Percentiles rank a stretch among this genome's conserved stretches.
Evolutionary conservation across 35 echinoderm and acorn worm species (phyloP).

Genomic region (Apostichopus parvimensis): DNA sequence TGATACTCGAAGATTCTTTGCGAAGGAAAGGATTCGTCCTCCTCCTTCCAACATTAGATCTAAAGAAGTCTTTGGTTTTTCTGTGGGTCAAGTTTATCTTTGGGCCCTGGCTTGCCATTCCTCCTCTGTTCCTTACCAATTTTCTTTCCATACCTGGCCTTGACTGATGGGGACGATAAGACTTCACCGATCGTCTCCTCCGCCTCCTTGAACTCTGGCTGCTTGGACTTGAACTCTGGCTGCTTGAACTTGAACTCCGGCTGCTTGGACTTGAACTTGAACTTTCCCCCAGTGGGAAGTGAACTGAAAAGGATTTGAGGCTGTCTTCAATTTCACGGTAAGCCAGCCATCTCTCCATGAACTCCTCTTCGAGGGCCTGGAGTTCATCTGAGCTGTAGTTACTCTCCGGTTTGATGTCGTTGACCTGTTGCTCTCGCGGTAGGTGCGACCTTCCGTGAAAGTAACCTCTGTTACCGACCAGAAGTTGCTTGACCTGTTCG

Average conservation of each 20-base stretch:
- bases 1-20: background rate
- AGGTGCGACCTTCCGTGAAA: conserved; percentile 25
- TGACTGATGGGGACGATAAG: background rate
- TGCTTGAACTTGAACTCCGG: no score
- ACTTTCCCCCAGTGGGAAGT: no score
- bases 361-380: background rate
- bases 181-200: no score
- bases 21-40: background rate
- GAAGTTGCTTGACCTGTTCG: conserved; percentile 32
- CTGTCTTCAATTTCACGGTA: background rate
- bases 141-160: background rate
- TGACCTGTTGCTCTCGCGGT: background rate
- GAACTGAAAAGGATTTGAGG: background rate
- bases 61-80: no score
- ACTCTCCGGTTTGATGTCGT: background rate
- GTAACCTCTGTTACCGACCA: conserved; percentile 53
- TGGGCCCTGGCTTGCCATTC: background rate
- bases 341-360: background rate
- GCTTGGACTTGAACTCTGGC: no score
- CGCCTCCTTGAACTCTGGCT: no score
- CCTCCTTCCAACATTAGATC: background rate
- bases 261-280: no score
- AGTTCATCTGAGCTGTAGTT: background rate
- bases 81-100: background rate
- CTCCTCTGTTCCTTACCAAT: background rate